Evolutionary conservation across 2,797 vertebrate species (phyloP).

Genomic region (Gymnoscopelus microlampas): DNA sequence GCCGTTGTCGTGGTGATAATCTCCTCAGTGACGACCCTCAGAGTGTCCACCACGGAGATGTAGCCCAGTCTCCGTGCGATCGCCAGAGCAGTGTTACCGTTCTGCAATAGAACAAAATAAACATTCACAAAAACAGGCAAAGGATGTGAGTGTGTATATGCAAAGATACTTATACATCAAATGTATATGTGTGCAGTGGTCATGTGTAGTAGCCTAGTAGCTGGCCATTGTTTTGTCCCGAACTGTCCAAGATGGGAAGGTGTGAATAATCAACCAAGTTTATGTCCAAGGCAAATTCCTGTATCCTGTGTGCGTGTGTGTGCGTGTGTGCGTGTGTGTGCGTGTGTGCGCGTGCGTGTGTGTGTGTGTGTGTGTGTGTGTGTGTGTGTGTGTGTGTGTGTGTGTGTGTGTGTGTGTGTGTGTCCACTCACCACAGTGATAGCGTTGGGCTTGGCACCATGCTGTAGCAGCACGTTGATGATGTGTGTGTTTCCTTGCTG

Average conservation of each 20-base stretch:
- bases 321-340: neutral
- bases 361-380: too few relatives aligned
- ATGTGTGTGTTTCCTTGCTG: slow-evolving; percentile 99
- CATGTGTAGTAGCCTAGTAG: too few relatives aligned
- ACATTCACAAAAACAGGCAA: neutral
- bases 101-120: slow-evolving; percentile 75
- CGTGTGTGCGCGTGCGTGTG: too few relatives aligned
- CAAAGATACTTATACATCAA: too few relatives aligned
- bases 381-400: slow-evolving; percentile 1
- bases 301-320: slow-evolving; percentile 18
- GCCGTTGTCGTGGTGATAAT: slow-evolving; percentile 95
- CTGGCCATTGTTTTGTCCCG: too few relatives aligned
- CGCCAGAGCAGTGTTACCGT: slow-evolving; percentile 97
- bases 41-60: slow-evolving; percentile 98
- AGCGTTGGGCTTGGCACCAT: slow-evolving; percentile 94
- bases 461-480: slow-evolving; percentile 93
- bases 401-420: neutral
- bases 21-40: slow-evolving; percentile 97
- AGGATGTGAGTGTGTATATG: slow-evolving; percentile 59
- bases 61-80: slow-evolving; percentile 96
- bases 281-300: too few relatives aligned
- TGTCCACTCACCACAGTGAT: slow-evolving; percentile 87
- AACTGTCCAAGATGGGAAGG: too few relatives aligned
- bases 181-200: too few relatives aligned
- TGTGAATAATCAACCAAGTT: too few relatives aligned